phyloP scores from a whole-genome alignment of 2,797 vertebrate species.

The Arctocebus calabarensis region DNA sequence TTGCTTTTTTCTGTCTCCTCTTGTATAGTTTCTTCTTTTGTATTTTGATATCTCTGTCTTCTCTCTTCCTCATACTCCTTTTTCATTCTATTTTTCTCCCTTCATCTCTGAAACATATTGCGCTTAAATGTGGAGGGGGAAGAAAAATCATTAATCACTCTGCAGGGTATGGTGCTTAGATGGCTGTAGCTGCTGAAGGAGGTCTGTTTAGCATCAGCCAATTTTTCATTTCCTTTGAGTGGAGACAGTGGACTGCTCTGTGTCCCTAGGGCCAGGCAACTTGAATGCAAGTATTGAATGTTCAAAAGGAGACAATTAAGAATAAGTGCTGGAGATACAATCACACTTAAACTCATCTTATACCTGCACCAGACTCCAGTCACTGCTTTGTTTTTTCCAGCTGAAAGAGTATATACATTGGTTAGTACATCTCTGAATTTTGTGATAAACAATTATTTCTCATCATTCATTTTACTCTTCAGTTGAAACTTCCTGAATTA shows the following conservation, averaged over 20 bases:
- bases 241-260: slow-evolving; percentile 86
- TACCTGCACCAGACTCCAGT: slow-evolving; percentile 67
- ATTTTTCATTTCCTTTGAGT: slow-evolving; percentile 91
- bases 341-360: slow-evolving; percentile 81
- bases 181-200: slow-evolving; percentile 86
- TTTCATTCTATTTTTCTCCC: neutral
- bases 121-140: slow-evolving; percentile 85
- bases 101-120: slow-evolving; percentile 64
- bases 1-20: neutral
- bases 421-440: slow-evolving; percentile 58
- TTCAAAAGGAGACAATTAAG: slow-evolving; percentile 85
- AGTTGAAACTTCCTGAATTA: neutral
- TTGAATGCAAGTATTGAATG: slow-evolving; percentile 87
- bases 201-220: slow-evolving; percentile 89
- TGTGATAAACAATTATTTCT: slow-evolving; percentile 54
- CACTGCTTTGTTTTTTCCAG: slow-evolving; percentile 55
- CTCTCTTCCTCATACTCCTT: slow-evolving; percentile 35
- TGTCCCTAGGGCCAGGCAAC: slow-evolving; percentile 83
- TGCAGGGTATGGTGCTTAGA: slow-evolving; percentile 87
- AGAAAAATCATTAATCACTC: slow-evolving; percentile 88
- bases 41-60: slow-evolving; percentile 50
- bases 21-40: neutral
- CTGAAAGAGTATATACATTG: slow-evolving; percentile 49
- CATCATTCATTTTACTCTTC: neutral
- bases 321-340: slow-evolving; percentile 81